Evolutionary conservation across 2,888 invertebrate genomes (phyloP).

Genomic region (Sycophila texana): DNA sequence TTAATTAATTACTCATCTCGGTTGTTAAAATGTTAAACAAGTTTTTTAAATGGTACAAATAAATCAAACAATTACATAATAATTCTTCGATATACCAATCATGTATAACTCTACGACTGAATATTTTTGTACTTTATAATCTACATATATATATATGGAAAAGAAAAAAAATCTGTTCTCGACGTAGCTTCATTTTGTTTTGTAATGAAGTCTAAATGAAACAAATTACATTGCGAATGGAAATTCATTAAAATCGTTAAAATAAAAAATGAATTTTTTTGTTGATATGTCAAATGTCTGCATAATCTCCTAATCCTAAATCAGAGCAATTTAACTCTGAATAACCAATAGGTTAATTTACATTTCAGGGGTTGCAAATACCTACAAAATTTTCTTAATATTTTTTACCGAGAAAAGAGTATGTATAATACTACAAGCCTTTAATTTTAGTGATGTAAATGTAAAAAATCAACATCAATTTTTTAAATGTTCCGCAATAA

Average conservation of each 20-base stretch:
- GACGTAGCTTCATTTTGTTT: conserved; percentile 1
- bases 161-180: conserved; percentile 13
- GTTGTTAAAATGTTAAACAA: conserved; percentile 50
- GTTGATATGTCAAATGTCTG: conserved; percentile 21
- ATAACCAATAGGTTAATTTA: conserved; percentile 28
- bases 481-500: conserved; percentile 9
- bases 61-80: conserved; percentile 31
- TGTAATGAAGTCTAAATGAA: conserved; percentile 21
- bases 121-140: conserved; percentile 38
- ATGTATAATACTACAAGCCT: conserved; percentile 45
- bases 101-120: conserved; percentile 16
- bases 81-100: conserved; percentile 31
- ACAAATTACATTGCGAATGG: conserved; percentile 11
- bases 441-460: conserved; percentile 8
- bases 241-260: conserved; percentile 34
- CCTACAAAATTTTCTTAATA: conserved; percentile 47
- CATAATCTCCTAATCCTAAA: conserved; percentile 28
- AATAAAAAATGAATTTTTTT: conserved; percentile 36
- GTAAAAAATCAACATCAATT: neutral
- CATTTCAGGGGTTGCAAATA: conserved; percentile 39
- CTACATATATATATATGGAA: neutral
- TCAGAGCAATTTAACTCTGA: conserved; percentile 16
- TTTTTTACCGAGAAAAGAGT: conserved; percentile 52
- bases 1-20: conserved; percentile 50
- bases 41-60: conserved; percentile 33